These are phyloP conservation scores for Sycobia sp. DNA, from an alignment of 1,140 invertebrate species.

Conservation along the genomic window DNA sequence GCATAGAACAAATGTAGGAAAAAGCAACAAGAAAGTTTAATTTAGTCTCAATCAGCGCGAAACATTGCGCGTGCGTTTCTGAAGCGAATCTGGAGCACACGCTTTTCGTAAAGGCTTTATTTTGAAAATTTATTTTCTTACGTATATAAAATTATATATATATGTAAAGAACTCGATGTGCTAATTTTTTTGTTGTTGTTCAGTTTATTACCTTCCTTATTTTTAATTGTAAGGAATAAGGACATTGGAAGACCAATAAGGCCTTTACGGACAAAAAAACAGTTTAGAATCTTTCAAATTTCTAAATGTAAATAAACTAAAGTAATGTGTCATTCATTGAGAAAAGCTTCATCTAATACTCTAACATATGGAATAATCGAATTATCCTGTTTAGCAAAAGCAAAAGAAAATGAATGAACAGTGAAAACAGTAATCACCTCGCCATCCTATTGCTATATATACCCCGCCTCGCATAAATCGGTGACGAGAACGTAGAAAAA, in stretches of 20 bases:
- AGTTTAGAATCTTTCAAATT: not conserved
- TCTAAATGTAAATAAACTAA: not conserved
- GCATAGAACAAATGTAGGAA: not conserved
- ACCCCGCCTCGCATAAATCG: not conserved
- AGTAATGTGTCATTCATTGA: not conserved
- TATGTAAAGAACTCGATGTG: too few relatives aligned
- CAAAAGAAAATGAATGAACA: not conserved
- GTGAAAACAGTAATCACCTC: not conserved
- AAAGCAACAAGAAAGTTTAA: conserved; percentile 2
- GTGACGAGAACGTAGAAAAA: not conserved
- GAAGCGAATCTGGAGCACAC: not conserved
- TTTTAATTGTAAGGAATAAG: too few relatives aligned
- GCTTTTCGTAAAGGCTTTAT: conserved; percentile 16
- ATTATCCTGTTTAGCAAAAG: not conserved
- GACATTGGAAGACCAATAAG: too few relatives aligned
- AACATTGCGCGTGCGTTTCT: not conserved
- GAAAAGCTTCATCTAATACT: conserved; percentile 6
- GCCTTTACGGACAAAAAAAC: not conserved
- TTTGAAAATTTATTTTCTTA: not conserved
- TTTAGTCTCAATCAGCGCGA: not conserved
- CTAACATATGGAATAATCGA: not conserved
- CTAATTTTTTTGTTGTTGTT: too few relatives aligned
- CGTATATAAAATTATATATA: not conserved
- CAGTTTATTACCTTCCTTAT: too few relatives aligned
- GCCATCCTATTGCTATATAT: conserved; percentile 3